phyloP scores from a whole-genome alignment of 2,797 vertebrate genomes.

The Poecile montanus region DNA sequence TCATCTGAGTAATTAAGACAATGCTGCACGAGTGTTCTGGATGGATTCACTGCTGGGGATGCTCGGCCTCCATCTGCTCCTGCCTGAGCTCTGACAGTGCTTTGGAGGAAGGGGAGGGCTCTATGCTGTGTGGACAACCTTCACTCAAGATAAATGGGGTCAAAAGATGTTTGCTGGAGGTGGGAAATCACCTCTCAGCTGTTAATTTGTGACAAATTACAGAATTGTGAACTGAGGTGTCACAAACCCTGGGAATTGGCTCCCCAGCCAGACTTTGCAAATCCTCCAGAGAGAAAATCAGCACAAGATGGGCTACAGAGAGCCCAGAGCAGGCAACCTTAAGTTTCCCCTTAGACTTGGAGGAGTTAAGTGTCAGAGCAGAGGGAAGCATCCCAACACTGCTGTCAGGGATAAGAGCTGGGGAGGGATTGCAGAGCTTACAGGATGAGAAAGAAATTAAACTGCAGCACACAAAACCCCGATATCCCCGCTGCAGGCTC shows the following conservation, averaged over 20 bases:
- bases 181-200: not conserved
- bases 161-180: not conserved
- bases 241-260: not conserved
- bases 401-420: slow-evolving; percentile 7
- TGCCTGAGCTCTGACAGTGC: not conserved
- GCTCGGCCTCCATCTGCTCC: not conserved
- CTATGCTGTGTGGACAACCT: not conserved
- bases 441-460: slow-evolving; percentile 47
- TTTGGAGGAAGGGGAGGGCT: not conserved
- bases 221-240: not conserved
- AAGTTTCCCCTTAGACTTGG: not conserved
- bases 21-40: not conserved
- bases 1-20: not conserved
- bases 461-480: not conserved
- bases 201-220: not conserved
- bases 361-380: not conserved
- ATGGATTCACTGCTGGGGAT: not conserved
- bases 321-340: not conserved
- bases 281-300: not conserved
- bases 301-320: not conserved
- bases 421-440: slow-evolving; percentile 19
- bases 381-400: not conserved
- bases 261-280: not conserved
- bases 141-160: not conserved
- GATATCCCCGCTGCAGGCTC: slow-evolving; percentile 32